Evolutionary conservation across 2,113 vertebrate genomes (phyloP).

Genomic region (Scortum barcoo): DNA sequence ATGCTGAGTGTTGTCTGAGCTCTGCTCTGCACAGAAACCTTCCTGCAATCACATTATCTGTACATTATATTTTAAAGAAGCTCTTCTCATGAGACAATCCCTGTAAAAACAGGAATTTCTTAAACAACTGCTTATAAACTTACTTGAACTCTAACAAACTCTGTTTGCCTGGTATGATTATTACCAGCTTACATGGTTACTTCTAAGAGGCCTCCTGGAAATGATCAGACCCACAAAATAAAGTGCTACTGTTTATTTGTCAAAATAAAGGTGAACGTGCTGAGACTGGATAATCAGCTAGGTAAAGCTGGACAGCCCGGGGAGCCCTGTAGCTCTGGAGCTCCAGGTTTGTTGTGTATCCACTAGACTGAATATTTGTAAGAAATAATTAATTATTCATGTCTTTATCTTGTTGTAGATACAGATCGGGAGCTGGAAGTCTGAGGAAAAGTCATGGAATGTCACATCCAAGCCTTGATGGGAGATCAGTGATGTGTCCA

Average conservation of each 20-base stretch:
- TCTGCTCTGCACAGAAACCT: not conserved
- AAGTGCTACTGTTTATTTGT: not conserved
- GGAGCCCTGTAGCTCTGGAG: not conserved
- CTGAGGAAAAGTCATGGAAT: slow-evolving; percentile 6
- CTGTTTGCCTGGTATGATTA: not conserved
- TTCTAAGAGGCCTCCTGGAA: not conserved
- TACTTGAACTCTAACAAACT: not conserved
- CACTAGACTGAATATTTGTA: too few relatives aligned
- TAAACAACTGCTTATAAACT: not conserved
- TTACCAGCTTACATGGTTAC: not conserved
- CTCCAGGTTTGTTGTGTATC: not conserved
- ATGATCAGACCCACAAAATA: not conserved
- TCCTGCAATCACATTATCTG: not conserved
- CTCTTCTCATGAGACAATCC: not conserved
- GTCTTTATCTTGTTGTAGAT: not conserved
- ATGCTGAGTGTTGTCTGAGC: not conserved
- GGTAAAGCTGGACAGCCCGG: not conserved
- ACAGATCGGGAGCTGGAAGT: not conserved
- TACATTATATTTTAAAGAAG: not conserved
- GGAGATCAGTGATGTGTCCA: slow-evolving; percentile 9
- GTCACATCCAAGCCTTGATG: slow-evolving; percentile 1
- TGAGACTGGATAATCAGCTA: not conserved
- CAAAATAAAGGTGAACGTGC: not conserved
- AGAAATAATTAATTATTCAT: not conserved
- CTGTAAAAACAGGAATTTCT: not conserved